Conservation (phyloP, 2,113 vertebrate species). For the Sinocyclocheilus anophthalmus region DNA sequence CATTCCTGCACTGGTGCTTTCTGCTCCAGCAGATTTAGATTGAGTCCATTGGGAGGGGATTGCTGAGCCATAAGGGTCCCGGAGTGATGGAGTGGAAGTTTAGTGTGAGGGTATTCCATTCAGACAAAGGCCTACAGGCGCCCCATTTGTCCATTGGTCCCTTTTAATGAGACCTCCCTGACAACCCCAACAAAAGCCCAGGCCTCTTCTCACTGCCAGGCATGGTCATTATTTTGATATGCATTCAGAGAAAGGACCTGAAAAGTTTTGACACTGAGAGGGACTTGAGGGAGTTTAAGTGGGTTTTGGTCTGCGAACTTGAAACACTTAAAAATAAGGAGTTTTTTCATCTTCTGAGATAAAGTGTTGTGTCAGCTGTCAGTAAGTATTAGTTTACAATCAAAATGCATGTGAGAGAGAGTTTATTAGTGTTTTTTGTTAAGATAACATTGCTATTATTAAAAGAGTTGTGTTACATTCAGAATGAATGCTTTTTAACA, state of each 20-base stretch:
- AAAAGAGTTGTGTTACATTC: background rate
- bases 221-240: conserved; percentile 46
- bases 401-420: background rate
- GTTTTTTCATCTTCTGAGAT: conserved; percentile 10
- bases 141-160: conserved; percentile 34
- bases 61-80: conserved; percentile 17
- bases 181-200: conserved; percentile 42
- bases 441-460: background rate
- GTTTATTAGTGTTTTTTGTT: background rate
- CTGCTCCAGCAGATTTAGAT: conserved; percentile 20
- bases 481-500: background rate
- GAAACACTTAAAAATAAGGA: conserved; percentile 4
- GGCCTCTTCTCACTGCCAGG: conserved; percentile 32
- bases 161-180: conserved; percentile 46
- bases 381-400: background rate
- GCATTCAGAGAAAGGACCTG: conserved; percentile 28
- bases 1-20: conserved; percentile 31
- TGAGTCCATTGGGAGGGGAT: conserved; percentile 23
- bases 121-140: conserved; percentile 28
- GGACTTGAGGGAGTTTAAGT: conserved; percentile 43
- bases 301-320: background rate
- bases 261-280: conserved; percentile 26
- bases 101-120: conserved; percentile 41
- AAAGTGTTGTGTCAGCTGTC: background rate
- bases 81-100: conserved; percentile 29